Evolutionary conservation across 2,888 invertebrate genomes (phyloP), one percentile per base, ranked within the genome.

Genomic region (Malthinus seriepunctatus): DNA sequence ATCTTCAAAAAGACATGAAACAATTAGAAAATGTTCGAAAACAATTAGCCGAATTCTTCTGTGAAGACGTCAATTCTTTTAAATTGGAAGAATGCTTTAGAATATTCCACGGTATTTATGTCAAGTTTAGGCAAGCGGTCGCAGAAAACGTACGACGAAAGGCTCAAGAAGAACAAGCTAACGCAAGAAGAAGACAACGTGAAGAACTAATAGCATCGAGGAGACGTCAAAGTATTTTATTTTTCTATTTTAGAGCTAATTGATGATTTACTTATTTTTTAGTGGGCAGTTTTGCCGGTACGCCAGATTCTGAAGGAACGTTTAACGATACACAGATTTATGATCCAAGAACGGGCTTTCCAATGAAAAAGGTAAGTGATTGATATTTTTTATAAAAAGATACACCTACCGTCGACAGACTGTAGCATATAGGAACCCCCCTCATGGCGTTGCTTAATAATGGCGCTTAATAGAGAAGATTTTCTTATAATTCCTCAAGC

Each of bases 21-120:
- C 90, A 93, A 70, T 86, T 97, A 12, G 94, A 95, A 67, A 83
- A 83, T 11, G 86, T 93, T 58, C 85, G 95, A 32, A 85, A 85
- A 64, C 89, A 92, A 62, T 81, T 97, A 35, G 88, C 95, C 0
- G 91, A 93, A 50, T 97, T 96, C 80, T 96, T 97, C 80, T 97
- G 97, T 78, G 97, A 97, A 78, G 96, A 97, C 72, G 84, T 88
- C 0, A 87, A 85, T 50, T 85, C 90, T 0, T 97, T 97, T 76
- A 95, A 95, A 76, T 82, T 97, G 37, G 96, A 97, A 76, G 97
- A 97, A 76, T 96, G 96, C 73, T 93, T 95, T 73, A 89, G 90
- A 78, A 90, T 93, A 65, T 88, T 97, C 74, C 90, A 91, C 70
- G 87, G 86, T 44, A 97, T 97, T 82, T 94, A 94, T 76, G 86